Conservation (phyloP, 2,888 invertebrate species). For the Ectobius pallidus region DNA sequence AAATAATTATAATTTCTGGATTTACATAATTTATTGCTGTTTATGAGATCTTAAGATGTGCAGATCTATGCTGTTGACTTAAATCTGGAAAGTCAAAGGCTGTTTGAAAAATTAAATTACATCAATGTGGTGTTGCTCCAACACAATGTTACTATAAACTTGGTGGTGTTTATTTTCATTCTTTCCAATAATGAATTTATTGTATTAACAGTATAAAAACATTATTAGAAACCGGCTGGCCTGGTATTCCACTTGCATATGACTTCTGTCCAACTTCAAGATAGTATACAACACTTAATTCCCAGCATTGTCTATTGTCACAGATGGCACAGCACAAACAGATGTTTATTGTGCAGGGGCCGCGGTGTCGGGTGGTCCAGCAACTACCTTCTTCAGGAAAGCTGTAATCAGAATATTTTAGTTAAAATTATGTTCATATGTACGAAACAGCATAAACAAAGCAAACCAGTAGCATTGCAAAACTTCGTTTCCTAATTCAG, state of each 20-base stretch:
- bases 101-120: too few relatives aligned
- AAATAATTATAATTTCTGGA: too few relatives aligned
- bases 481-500: too few relatives aligned
- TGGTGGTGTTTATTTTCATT: background rate
- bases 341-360: constrained; percentile 33
- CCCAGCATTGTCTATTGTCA: background rate
- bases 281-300: background rate
- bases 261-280: constrained; percentile 35
- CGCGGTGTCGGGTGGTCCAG: constrained; percentile 48
- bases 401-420: constrained; percentile 61
- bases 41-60: too few relatives aligned
- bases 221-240: constrained; percentile 9
- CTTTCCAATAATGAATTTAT: constrained; percentile 11
- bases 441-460: too few relatives aligned
- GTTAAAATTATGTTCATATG: background rate
- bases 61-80: too few relatives aligned
- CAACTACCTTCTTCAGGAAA: constrained; percentile 83
- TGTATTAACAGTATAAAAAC: constrained; percentile 11
- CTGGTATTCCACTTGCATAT: background rate
- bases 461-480: too few relatives aligned
- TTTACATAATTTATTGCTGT: too few relatives aligned
- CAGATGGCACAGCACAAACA: background rate
- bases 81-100: too few relatives aligned
- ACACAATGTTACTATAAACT: too few relatives aligned
- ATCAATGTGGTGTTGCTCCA: background rate